Percentiles rank a stretch among this genome's conserved stretches.
Conservation (phyloP, 2,888 invertebrate species). For the Auanema freiburgensis region DNA sequence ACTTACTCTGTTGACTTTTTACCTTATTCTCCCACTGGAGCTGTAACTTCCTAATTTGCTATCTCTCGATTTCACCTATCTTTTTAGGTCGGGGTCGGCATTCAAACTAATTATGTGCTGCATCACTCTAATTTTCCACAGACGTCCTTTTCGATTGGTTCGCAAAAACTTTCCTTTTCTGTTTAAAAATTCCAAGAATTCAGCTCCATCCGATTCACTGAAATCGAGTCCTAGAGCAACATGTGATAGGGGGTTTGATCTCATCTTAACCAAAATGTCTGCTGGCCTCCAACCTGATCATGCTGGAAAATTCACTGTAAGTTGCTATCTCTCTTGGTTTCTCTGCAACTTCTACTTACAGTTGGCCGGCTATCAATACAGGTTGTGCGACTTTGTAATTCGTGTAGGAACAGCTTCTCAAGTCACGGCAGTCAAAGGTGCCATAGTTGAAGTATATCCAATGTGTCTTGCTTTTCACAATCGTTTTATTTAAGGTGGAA, state of each 20-base stretch:
- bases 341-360: slow-evolving; percentile 12
- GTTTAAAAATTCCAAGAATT: slow-evolving; percentile 1
- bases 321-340: background rate
- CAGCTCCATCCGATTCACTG: slow-evolving; percentile 33
- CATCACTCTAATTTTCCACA: slow-evolving; percentile 59
- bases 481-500: slow-evolving; percentile 41
- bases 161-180: slow-evolving; percentile 5
- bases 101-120: slow-evolving; percentile 23
- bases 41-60: slow-evolving; percentile 8
- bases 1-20: slow-evolving; percentile 36
- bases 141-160: slow-evolving; percentile 49
- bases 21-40: slow-evolving; percentile 30
- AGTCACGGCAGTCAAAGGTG: slow-evolving; percentile 47
- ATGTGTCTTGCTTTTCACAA: background rate
- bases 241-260: slow-evolving; percentile 54
- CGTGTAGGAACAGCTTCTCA: slow-evolving; percentile 52
- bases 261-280: slow-evolving; percentile 50
- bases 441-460: slow-evolving; percentile 38
- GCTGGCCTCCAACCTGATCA: slow-evolving; percentile 34
- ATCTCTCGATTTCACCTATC: background rate
- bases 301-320: slow-evolving; percentile 32
- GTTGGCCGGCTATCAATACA: slow-evolving; percentile 48
- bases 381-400: slow-evolving; percentile 46
- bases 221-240: slow-evolving; percentile 39
- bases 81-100: slow-evolving; percentile 16